Conservation (phyloP, 1,140 invertebrate species). For the Lineus longissimus region DNA sequence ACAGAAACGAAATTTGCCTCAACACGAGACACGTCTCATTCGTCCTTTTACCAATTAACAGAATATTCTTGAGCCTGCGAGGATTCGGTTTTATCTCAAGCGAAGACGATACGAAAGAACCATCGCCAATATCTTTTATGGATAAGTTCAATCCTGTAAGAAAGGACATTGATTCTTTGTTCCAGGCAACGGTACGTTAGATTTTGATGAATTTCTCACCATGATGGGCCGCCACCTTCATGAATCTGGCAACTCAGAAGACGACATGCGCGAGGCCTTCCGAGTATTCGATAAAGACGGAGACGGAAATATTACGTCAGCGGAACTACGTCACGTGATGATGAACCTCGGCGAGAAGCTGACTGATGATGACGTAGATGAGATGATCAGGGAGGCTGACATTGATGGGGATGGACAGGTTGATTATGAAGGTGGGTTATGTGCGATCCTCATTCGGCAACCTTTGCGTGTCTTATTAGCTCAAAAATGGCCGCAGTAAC, state of each 20-base stretch:
- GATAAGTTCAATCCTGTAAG: too few relatives aligned
- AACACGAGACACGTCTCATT: too few relatives aligned
- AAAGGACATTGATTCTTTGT: too few relatives aligned
- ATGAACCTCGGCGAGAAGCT: conserved; percentile 97
- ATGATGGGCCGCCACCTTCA: conserved; percentile 59
- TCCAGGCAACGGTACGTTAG: conserved; percentile 92
- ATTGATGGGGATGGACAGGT: conserved; percentile 69
- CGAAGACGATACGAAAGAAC: too few relatives aligned
- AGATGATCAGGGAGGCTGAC: conserved; percentile 97
- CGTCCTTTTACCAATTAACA: too few relatives aligned
- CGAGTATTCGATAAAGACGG: conserved; percentile 86
- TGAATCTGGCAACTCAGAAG: neutral
- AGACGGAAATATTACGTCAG: conserved; percentile 81
- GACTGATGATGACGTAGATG: conserved; percentile 95
- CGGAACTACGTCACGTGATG: conserved; percentile 89
- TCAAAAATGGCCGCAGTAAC: too few relatives aligned
- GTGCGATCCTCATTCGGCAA: too few relatives aligned
- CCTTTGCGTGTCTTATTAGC: too few relatives aligned
- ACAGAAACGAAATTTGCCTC: too few relatives aligned
- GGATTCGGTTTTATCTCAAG: too few relatives aligned
- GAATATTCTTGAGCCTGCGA: too few relatives aligned
- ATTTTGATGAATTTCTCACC: conserved; percentile 96
- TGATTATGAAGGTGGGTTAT: conserved; percentile 10
- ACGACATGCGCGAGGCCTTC: conserved; percentile 67
- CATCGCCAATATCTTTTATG: too few relatives aligned